Evolutionary conservation across 2,113 vertebrate genomes (phyloP), one percentile per base, ranked within the genome.

Genomic region (Mirza zaza): DNA sequence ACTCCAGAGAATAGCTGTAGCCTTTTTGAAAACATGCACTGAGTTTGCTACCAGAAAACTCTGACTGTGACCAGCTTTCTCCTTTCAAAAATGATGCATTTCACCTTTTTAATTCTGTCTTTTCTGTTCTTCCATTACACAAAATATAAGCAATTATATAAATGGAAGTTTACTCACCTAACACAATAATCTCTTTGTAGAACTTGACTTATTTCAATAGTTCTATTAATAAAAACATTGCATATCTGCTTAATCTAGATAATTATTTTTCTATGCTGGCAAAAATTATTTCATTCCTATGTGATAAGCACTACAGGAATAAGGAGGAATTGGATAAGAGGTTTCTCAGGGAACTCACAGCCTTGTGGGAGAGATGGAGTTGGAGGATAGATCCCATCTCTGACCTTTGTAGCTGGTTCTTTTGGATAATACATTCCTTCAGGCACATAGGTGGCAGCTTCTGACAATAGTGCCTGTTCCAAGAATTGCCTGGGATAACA

Each of bases 1-100:
- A 77, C 45, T 82, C 20, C 81, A 91, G 63, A 92, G 34, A 76
- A 83, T 86, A 65, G 39, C 45, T 34, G 39, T 79, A 36, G 57
- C 55, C 55, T 92, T 96, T 94, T 95, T 63, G 36, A 94, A 97
- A 96, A 87, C 39, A 57, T 50, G 6, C 52, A 10, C 80, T 96
- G 76, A 80, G 32, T 73, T 89, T 88, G 45, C 36, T 73, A 36
- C 4, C n/a, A 85, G 55, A 96, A 89, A 95, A 70, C 4, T 52
- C 52, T 88, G 57, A 18, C 50, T 89, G 8, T 79, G 25, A n/a
- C 36, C 48, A 67, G 25, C 14, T 75, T 90, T 95, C 71, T 94
- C 45, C 65, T 90, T 85, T 85, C 63, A 91, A 91, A 95, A 86
- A 25, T 17, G 79, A 70, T 27, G 32, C 7, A 81, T 80, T 95